Base-by-base conservation (phyloP, 2,888 invertebrate species). In the Merodon equestris region DNA sequence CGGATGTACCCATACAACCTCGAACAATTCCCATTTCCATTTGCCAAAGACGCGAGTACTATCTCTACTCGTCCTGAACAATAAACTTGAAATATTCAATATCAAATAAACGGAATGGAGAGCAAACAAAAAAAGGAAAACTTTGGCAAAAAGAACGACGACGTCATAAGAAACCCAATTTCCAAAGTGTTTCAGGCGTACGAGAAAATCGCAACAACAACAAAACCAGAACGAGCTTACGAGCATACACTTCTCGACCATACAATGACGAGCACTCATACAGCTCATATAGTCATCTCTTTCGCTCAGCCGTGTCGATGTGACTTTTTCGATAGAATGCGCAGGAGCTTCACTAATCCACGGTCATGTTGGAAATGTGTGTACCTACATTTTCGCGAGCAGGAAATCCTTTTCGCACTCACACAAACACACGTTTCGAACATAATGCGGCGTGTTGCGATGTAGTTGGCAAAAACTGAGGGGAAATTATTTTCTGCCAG, bases 91-190 rank as follows among this genome's bases (percentile, higher is more conserved):
- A 27, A 27, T 27, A 27, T 27, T 27, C 27, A 27, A 27, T 27
- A 27, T 27, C 27, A 27, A 58, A 5, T 34, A 12, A 14, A 51
- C 27, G 44, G 17, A 44, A 53, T 0, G 34, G 18, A 57, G 47
- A 27, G 15, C 15, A 17, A 42, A 10, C 0, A 12, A 38, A 12
- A 36, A 36, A 53, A 36, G 64, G 34, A 60, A 56, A 63, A 47
- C 60, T 70, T 60, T 58, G 54, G 54, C 68, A 57, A 74, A 79
- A n/a, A n/a, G n/a, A n/a, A 70, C 64, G 64, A 64, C 58, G 60
- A 79, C 79, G 79, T 79, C 79, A 79, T 64, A 74, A 68, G 70
- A 74, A 79, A 60, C 63, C 64, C 48, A 60, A 70, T 63, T 77
- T 70, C 57, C 54, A 74, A 79, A 74, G 53, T 40, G n/a, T 40